phyloP scores from a whole-genome alignment of 1,140 invertebrate species.

The Cydia strobilella region DNA sequence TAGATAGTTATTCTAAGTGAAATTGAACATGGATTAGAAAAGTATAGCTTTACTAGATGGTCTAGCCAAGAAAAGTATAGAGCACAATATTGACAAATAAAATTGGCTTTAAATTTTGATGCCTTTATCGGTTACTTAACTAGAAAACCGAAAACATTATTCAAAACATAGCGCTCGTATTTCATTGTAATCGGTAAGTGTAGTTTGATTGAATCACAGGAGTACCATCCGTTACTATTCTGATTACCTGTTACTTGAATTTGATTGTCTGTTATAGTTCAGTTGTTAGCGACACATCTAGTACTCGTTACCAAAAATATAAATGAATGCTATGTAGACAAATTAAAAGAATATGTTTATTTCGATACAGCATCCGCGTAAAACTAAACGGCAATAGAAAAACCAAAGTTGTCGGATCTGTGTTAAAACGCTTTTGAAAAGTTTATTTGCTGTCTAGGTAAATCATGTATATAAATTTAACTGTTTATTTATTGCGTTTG shows the following conservation, averaged over 20 bases:
- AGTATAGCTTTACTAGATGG: no score
- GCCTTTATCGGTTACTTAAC: no score
- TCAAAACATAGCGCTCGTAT: no score
- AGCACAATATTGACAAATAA: no score
- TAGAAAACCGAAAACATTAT: no score
- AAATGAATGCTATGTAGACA: constrained; percentile 6
- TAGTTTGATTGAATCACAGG: no score
- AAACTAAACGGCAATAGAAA: background rate
- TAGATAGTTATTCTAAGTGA: no score
- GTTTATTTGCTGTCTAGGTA: background rate
- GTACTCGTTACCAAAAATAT: constrained; percentile 17
- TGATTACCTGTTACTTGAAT: background rate
- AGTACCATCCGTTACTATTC: background rate
- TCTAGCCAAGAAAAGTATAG: no score
- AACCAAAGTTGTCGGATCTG: constrained; percentile 21
- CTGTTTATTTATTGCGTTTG: background rate
- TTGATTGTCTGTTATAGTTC: background rate
- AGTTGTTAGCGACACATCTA: background rate
- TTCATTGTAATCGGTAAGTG: no score
- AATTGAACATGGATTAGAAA: no score
- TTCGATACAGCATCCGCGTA: background rate
- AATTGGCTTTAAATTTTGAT: no score
- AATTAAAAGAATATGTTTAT: background rate
- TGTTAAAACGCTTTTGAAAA: background rate
- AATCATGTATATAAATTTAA: background rate